Conservation (phyloP, 2,113 vertebrate genomes). For the Syngnathus scovelli region DNA sequence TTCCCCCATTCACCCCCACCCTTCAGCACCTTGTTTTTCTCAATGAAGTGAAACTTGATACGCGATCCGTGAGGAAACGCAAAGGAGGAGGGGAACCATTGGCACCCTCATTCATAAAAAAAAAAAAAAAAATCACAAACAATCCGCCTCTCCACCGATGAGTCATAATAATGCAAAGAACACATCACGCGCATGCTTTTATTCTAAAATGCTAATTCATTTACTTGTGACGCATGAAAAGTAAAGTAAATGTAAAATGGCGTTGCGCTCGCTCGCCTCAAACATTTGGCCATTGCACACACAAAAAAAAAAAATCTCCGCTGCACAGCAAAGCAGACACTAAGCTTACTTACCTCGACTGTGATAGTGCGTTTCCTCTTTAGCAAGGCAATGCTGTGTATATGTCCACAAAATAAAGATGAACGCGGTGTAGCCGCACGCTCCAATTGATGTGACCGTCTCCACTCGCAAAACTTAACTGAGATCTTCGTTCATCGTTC, state of each 20-base stretch:
- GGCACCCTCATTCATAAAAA: conserved; percentile 70
- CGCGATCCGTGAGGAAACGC: conserved; percentile 59
- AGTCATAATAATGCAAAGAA: conserved; percentile 4
- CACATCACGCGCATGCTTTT: not conserved
- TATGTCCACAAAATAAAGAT: conserved; percentile 53
- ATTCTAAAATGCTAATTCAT: not conserved
- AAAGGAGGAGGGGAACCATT: conserved; percentile 23
- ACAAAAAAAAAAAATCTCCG: conserved; percentile 4
- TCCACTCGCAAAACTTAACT: conserved; percentile 70
- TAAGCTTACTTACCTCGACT: conserved; percentile 61
- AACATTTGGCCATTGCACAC: conserved; percentile 4
- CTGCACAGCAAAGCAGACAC: not conserved
- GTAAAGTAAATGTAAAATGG: conserved; percentile 69
- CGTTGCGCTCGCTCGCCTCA: conserved; percentile 45
- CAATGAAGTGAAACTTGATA: conserved; percentile 77
- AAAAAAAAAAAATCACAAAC: conserved; percentile 40
- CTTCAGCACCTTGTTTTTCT: conserved; percentile 67
- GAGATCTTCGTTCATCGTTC: conserved; percentile 62
- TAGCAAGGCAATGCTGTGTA: conserved; percentile 5
- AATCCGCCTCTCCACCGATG: conserved; percentile 25
- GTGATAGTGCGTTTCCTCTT: conserved; percentile 13
- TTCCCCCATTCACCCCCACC: conserved; percentile 23
- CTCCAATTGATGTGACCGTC: conserved; percentile 24
- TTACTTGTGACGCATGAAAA: conserved; percentile 16
- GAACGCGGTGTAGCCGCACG: conserved; percentile 9